Conservation (phyloP, 2,113 vertebrate species). For the Colius striatus region DNA sequence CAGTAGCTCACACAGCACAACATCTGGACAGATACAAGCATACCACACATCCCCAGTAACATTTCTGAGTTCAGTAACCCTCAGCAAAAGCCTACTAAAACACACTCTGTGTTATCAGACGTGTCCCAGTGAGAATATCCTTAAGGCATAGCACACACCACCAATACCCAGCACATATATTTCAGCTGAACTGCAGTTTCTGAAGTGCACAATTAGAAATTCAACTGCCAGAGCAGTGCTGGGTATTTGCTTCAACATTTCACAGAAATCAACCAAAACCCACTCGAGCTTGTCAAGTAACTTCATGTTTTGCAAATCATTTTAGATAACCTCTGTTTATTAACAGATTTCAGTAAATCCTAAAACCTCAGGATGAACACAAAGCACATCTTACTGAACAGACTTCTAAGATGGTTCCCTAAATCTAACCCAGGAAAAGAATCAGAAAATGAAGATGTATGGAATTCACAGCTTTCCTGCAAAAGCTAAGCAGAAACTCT, state of each 20-base stretch:
- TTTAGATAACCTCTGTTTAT: not conserved
- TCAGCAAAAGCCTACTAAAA: not conserved
- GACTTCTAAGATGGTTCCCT: not conserved
- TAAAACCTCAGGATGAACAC: not conserved
- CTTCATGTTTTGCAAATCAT: not conserved
- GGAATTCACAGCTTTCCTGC: not conserved
- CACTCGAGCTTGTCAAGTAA: not conserved
- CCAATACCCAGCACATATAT: not conserved
- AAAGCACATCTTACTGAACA: not conserved
- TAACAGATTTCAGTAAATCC: not conserved
- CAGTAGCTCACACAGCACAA: not conserved
- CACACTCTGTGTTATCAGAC: not conserved
- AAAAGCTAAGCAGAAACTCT: not conserved
- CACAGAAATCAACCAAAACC: not conserved
- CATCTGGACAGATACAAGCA: not conserved
- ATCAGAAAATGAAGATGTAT: not conserved
- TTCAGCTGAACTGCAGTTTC: not conserved
- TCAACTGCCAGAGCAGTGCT: not conserved
- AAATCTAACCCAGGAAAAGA: not conserved
- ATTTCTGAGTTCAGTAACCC: not conserved
- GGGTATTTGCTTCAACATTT: not conserved
- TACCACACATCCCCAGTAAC: not conserved
- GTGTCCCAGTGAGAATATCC: not conserved
- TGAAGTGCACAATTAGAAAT: not conserved
- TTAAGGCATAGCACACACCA: not conserved